Evolutionary conservation across 2,113 vertebrate genomes (phyloP).

Genomic region (Burhinus bistriatus): DNA sequence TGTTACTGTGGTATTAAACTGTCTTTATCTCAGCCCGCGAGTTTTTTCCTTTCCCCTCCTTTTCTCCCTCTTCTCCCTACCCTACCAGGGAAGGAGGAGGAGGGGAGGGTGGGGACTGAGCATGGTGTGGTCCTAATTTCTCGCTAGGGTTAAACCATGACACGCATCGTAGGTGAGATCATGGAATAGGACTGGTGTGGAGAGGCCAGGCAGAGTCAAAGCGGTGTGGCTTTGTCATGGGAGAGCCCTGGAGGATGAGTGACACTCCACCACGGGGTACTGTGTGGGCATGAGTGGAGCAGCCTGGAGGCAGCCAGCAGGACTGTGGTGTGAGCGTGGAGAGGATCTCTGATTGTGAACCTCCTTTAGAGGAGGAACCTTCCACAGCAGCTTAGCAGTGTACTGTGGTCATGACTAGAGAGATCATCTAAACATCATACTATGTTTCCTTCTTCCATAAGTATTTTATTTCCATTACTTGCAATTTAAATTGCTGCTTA

Average conservation of each 20-base stretch:
- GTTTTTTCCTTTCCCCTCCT: background rate
- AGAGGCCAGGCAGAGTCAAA: background rate
- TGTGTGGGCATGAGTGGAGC: background rate
- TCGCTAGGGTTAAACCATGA: background rate
- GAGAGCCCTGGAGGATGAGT: background rate
- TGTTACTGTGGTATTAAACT: background rate
- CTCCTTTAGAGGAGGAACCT: background rate
- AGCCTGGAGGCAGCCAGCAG: background rate
- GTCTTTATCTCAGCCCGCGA: background rate
- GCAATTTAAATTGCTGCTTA: background rate
- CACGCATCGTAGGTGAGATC: background rate
- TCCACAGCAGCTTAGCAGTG: background rate
- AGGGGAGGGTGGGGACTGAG: background rate
- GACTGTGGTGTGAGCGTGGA: fast-evolving
- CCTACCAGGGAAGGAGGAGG: background rate
- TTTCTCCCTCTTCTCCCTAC: background rate
- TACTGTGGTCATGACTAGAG: background rate
- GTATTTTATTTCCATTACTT: background rate
- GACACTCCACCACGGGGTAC: background rate
- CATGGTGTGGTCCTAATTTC: background rate
- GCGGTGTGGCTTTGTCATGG: background rate
- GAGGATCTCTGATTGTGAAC: background rate
- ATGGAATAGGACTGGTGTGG: too few relatives aligned
- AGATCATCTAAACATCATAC: background rate
- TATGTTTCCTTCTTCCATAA: background rate